Base-by-base conservation (phyloP, 2,888 invertebrate genomes). In the Yponomeuta sedellus region DNA sequence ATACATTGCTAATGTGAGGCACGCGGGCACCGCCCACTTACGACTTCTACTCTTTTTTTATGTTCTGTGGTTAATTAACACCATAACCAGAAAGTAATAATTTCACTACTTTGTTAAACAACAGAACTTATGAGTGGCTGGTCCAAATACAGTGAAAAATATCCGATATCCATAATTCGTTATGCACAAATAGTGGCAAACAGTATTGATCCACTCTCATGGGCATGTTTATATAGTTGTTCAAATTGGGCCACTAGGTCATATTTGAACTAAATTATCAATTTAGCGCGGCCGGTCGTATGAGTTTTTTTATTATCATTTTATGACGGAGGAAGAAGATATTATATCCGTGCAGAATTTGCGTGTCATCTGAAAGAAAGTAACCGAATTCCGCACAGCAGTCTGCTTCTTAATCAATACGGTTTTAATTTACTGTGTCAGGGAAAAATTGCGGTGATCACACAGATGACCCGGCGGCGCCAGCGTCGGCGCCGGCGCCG, bases 401-500 rank as follows among this genome's bases (percentile, higher is more conserved):
- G 59, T 20, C 16, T 62, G 34, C 59, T 25, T 25, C 62, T 59
- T 19, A 62, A 62, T 62, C 39, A 62, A 22, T 28, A 34, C 34
- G n/a, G 39, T 62, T 34, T 62, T 62, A 34, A 28, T 34, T 28
- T 62, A 62, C 28, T 12, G 34, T 62, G 62, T 64, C 64, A 64
- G 64, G 22, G 19, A 64, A 64, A 64, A 52, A 56, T 64, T 22
- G 22, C 52, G 44, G 56, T 64, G 64, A 16, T 52, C 52, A 20
- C 16, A 25, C 44, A 22, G 64, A 56, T 20, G 64, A 52, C 52
- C 73, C 75, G 70, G 74, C 73, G 88, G 88, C 88, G 89, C 89
- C 86, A 79, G 68, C 70, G 71, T 52, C 59, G 16, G 34, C 44
- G 70, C 68, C 82, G 89, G 89, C 89, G 89, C 89, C 89, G 20